Evolutionary conservation across 2,888 invertebrate genomes (phyloP).

Genomic region (Sipunculus nudus): DNA sequence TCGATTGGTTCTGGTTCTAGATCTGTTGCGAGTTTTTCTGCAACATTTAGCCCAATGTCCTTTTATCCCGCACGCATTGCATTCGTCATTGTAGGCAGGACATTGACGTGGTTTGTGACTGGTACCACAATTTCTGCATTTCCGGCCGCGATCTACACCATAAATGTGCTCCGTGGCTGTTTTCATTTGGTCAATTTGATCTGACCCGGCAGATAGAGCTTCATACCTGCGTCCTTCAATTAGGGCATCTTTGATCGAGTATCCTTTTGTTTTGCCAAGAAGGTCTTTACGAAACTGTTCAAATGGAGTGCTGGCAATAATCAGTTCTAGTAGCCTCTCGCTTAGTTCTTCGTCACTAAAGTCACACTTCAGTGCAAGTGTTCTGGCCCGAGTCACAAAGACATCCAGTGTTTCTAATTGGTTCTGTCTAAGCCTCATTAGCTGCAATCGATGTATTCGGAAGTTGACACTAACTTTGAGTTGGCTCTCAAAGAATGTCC

Average conservation of each 20-base stretch:
- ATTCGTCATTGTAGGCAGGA: constrained; percentile 15
- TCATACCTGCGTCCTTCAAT: constrained; percentile 18
- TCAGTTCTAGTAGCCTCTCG: constrained; percentile 20
- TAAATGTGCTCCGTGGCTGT: neutral
- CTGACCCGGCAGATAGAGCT: constrained; percentile 10
- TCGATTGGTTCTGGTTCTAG: neutral
- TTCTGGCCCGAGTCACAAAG: no score
- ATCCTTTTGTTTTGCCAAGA: constrained; percentile 12
- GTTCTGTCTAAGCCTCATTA: constrained; percentile 22
- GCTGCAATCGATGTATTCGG: constrained; percentile 18
- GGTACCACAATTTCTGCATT: constrained; percentile 15
- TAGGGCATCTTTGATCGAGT: neutral
- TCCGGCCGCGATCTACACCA: neutral
- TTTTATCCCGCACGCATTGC: constrained; percentile 13
- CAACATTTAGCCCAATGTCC: constrained; percentile 15
- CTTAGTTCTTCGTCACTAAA: constrained; percentile 6
- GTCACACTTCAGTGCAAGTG: no score
- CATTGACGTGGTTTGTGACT: constrained; percentile 15
- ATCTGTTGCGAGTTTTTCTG: neutral
- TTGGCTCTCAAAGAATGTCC: constrained; percentile 17
- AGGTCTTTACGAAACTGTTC: constrained; percentile 14
- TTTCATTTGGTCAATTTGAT: constrained; percentile 1
- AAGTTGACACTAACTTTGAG: constrained; percentile 20
- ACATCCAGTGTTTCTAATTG: constrained; percentile 17
- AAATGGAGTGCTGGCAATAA: constrained; percentile 18